Evolutionary conservation across 2,888 invertebrate genomes (phyloP), one percentile per base, ranked within the genome.

Genomic region (Oxytorus armatus): DNA sequence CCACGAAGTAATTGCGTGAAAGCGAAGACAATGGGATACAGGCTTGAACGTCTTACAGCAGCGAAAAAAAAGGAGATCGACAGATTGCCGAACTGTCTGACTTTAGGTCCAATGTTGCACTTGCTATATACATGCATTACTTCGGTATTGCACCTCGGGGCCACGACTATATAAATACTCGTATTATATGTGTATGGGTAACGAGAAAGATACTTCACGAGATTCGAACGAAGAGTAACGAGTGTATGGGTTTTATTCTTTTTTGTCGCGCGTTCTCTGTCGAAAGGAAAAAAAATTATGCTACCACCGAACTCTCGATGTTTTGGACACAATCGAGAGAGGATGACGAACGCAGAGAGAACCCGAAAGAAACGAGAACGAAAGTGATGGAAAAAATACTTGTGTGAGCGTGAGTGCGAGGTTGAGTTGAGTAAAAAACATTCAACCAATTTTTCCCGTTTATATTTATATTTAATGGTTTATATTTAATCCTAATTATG

Each of bases 261-360:
- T 76, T 79, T 76, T 79, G 79, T 76, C 77, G 73, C 72, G n/a
- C 29, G 51, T 69, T 74, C 47, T 76, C 69, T 74, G 69, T 72
- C 73, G 80, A 83, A 82, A 68, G 80, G 82, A 82, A 83, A 81
- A 74, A 82, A 81, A 77, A 81, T 79, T 76, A 66, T 44, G 66
- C 68, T 66, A 72, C 63, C 55, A 57, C n/a, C 66, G 47, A 77
- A 66, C 29, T 23, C 39, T 33, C n/a, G n/a, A n/a, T n/a, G 63
- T 66, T 39, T 55, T 55, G 36, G 36, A 29, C 29, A 44, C 53
- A 47, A 69, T 65, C 66, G 49, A 53, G 44, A 47, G 21, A 39
- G 61, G 29, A 65, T 61, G 49, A 49, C 14, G 59, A 68, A 25
- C 11, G 18, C 68, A 16, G 18, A 49, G 61, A 63, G 39, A 25